These are phyloP conservation scores for Rhinatrema bivittatum DNA, from an alignment of 2,797 vertebrate genomes.

Conservation along the genomic window DNA sequence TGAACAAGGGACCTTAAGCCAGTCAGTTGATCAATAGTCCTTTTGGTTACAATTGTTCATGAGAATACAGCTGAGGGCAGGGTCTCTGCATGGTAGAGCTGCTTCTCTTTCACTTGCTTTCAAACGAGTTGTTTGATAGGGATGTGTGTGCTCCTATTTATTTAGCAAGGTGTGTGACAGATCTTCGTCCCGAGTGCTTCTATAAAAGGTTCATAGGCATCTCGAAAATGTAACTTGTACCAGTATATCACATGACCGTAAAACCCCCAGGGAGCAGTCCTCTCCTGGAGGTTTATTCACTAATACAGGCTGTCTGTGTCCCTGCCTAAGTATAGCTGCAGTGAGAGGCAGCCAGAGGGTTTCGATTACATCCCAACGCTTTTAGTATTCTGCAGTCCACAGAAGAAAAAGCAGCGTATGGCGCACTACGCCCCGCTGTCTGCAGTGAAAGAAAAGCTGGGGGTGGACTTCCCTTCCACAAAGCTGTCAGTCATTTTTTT, in stretches of 20 bases:
- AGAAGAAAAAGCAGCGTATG: slow-evolving; percentile 44
- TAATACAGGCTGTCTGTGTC: slow-evolving; percentile 52
- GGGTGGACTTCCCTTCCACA: not conserved
- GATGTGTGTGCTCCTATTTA: slow-evolving; percentile 19
- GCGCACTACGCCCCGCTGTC: slow-evolving; percentile 17
- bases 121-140: slow-evolving; percentile 8
- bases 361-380: slow-evolving; percentile 52
- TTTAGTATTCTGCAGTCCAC: slow-evolving; percentile 46
- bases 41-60: too few relatives aligned
- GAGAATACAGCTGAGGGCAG: too few relatives aligned
- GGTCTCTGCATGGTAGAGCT: too few relatives aligned
- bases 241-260: slow-evolving; percentile 24
- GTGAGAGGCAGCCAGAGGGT: slow-evolving; percentile 50
- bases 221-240: slow-evolving; percentile 32
- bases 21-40: too few relatives aligned
- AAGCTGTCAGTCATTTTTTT: rapidly evolving
- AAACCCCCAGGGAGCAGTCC: slow-evolving; percentile 38
- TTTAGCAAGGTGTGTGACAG: slow-evolving; percentile 7
- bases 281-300: slow-evolving; percentile 53
- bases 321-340: slow-evolving; percentile 57
- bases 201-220: slow-evolving; percentile 31
- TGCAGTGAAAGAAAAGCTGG: slow-evolving; percentile 31
- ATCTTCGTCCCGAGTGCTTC: slow-evolving; percentile 21
- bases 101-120: slow-evolving; percentile 1
- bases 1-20: too few relatives aligned